Evolutionary conservation across 2,888 invertebrate species (phyloP), one percentile per base, ranked within the genome.

Genomic region (Chydorus sphaericus): DNA sequence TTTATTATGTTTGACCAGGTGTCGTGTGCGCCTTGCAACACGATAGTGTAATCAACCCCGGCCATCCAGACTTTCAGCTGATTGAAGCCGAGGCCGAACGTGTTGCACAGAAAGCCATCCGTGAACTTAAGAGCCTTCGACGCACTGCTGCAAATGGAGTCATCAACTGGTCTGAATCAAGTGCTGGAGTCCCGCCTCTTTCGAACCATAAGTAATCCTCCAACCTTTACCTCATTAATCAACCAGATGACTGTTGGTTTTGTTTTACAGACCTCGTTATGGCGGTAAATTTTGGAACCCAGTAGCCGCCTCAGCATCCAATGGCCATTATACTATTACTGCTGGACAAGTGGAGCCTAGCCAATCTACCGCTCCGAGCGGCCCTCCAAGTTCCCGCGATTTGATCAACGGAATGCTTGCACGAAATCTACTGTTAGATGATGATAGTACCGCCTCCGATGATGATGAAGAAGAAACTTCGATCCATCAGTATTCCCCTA

Each of bases 1-100:
- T 33, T 20, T 31, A 49, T 18, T 37, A 50, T 48, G 20, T 30
- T 18, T 16, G 65, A 65, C 73, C 73, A 72, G 81, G 81, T 57
- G 80, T 89, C 4, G 82, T 84, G 63, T 81, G 80, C 64, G 87
- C 84, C 10, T 69, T 89, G 61, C 78, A 82, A 60, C 89, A 89
- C 69, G 88, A 89, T 70, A 78, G 77, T 1, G 81, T 89, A 59
- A 79, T 87, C 61, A 73, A 79, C 62, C 78, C 79, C 56, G 78
- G 79, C 59, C 77, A 76, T 62, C 75, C 81, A 59, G 83, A 82
- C 65, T 77, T 74, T 62, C 76, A 79, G 62, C 74, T 81, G 60
- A 75, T 88, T 30, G 85, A 83, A 70, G 78, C 77, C 61, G 87
- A 88, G 70, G 89, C 89, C 6, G 75, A 81, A 54, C 75, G 75